phyloP scores from a whole-genome alignment of 1,140 invertebrate genomes.

The Drosophila bocki region DNA sequence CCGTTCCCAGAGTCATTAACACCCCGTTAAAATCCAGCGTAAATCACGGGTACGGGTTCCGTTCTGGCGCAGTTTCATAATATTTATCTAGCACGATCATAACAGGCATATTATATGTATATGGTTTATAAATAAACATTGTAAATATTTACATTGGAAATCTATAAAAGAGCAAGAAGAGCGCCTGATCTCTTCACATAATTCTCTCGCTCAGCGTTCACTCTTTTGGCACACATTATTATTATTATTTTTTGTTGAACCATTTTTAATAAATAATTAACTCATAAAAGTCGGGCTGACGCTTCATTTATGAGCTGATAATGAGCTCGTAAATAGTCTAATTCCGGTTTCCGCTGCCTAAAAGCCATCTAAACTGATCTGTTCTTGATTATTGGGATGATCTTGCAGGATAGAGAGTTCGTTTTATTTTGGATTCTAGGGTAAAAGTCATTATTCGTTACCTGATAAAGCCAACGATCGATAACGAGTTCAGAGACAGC shows the following conservation, averaged over 20 bases:
- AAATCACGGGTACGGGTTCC: slow-evolving; percentile 31
- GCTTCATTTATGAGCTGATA: slow-evolving; percentile 42
- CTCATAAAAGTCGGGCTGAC: slow-evolving; percentile 20
- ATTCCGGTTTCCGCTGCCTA: slow-evolving; percentile 30
- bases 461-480: slow-evolving; percentile 33
- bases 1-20: slow-evolving; percentile 55
- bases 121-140: slow-evolving; percentile 77
- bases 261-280: slow-evolving; percentile 33
- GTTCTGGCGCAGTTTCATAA: slow-evolving; percentile 60
- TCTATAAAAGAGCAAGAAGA: slow-evolving; percentile 40
- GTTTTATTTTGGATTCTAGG: not conserved
- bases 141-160: slow-evolving; percentile 80
- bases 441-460: not conserved
- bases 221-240: slow-evolving; percentile 18
- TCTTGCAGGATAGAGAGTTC: slow-evolving; percentile 7
- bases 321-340: slow-evolving; percentile 35
- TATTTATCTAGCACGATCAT: slow-evolving; percentile 72
- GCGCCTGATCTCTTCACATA: slow-evolving; percentile 37
- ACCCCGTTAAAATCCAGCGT: slow-evolving; percentile 43
- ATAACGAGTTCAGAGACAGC: slow-evolving; percentile 19
- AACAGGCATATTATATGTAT: slow-evolving; percentile 37
- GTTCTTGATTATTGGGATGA: not conserved
- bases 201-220: slow-evolving; percentile 24
- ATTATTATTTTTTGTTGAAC: slow-evolving; percentile 5
- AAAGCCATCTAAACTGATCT: slow-evolving; percentile 20